Evolutionary conservation across 2,113 vertebrate genomes (phyloP), one percentile per base, ranked within the genome.

Genomic region (Chaetops frenatus): DNA sequence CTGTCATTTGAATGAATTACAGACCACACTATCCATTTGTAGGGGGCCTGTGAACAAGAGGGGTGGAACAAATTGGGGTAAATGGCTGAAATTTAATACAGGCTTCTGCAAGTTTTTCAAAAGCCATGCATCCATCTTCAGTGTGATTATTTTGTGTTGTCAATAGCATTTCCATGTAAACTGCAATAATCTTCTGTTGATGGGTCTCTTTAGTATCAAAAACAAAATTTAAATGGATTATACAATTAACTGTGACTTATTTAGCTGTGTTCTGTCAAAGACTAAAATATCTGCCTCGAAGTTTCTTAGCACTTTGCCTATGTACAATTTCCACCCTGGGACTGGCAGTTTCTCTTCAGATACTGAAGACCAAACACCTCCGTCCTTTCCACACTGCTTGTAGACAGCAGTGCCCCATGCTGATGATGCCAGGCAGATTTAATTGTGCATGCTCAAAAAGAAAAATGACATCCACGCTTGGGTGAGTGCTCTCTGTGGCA

Each of bases 401-500:
- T 73, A 66, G 86, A 85, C 79, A 69, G 83, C 1, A 0, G 45
- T 93, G 86, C 92, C 88, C 83, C 93, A 83, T 92, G 92, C 81
- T 96, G 91, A 94, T 86, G 85, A 81, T 97, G 94, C 95, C 85
- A 95, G 95, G 94, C 94, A 96, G 90, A 95, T 94, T 91, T 96
- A 96, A 95, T 95, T 96, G 95, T 96, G 94, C 92, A 93, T 95
- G 88, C 80, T 95, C 77, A 95, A 90, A 97, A 85, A 96, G 94
- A 94, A 96, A 97, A 97, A 95, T 84, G 50, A 85, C 89, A 95
- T 94, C 91, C 88, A 93, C 2, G 70, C 92, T 81, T 91, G 91
- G 90, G 81, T 95, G 86, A 94, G 61, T 93, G 86, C 93, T 96
- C 94, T 96, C 96, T 92, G 92, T 94, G 96, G 95, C 96, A 97